Base-by-base conservation (phyloP, 1,140 invertebrate genomes). In the Alviniconcha marisindica region DNA sequence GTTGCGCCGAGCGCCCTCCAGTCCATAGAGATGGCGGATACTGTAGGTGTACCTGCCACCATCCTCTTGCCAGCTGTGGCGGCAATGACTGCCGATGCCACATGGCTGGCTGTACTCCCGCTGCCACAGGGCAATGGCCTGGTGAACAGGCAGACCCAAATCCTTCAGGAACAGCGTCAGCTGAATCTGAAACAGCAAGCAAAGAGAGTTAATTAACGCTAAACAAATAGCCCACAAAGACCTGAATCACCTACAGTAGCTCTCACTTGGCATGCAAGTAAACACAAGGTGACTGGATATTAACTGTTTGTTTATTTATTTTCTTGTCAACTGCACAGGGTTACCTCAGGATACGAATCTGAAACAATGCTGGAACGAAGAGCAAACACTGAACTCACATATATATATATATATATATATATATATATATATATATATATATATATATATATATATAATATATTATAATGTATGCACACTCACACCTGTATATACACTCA, bases 81-180 rank as follows among this genome's bases (percentile, higher is more conserved):
- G 92, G 87, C 96, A 96, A 24, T n/a, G 7, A 15, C 28, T 89
- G 69, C 94, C 94, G 51, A 86, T 90, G 18, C 87, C 89, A 79
- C 79, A 14, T 73, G 92, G 92, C 86, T 95, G 94, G 0, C 93
- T 94, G 90, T 96, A 96, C 91, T 96, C 95, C n/a, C 91, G 85
- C 89, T 93, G 94, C 95, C 96, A 96, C 91, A 96, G 95, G 31
- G 92, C 89, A 82, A 96, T 88, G 36, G 95, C 94, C 87, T 96
- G 95, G 78, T 95, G 92, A 56, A 96, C 85, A 42, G 94, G 93
- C 93, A 96, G 94, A 0, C 96, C 95, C 87, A 95, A 94, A 88
- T 96, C 95, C 94, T 96, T 96, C 31, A 96, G 89, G 92, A 95
- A 96, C 10, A 96, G 91, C 82, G 95, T 96, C 84, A 95, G 95